Base-by-base conservation (phyloP, 2,888 invertebrate species). In the Lysandra bellargus region DNA sequence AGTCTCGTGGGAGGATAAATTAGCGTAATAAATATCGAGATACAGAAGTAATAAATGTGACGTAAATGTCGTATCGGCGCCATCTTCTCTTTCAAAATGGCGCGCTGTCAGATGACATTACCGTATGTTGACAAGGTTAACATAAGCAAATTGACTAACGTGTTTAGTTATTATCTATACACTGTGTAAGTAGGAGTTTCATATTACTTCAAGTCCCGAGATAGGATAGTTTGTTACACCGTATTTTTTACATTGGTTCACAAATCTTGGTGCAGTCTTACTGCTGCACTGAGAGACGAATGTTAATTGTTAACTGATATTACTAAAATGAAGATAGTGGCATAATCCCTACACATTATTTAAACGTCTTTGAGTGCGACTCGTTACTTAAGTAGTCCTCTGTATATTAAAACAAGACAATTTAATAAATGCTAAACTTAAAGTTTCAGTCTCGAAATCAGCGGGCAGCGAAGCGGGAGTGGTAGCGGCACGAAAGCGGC, bases 11-110 rank as follows among this genome's bases (percentile, higher is more conserved):
- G 33, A 69, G 69, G 1, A 69, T 37, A 37, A 69, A 69, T 69
- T 69, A 37, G 4, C 33, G 69, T 37, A 69, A 69, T 69, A 69
- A 69, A 69, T 9, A 14, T 37, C 69, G 33, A 69, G 17, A 37
- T 69, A 69, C 69, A 69, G 69, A 69, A 69, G 69, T 69, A 69
- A 69, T 69, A 37, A 69, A 33, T 6, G 69, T 69, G 69, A 37
- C 69, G 69, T 37, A 17, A 69, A 69, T 69, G 33, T 17, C 33
- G 30, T 69, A 33, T 12, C 69, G 69, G 69, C 69, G 69, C 69
- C 69, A 69, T 37, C 33, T 69, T 69, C 33, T 69, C 69, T 33
- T 69, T 37, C 33, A 37, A 69, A 69, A 69, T 69, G 69, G 69
- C 69, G 69, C 4, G 14, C 69, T 69, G 33, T 37, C 69, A 69